Evolutionary conservation across 1,140 invertebrate genomes (phyloP).

Genomic region (Drosophila quadrilineata): DNA sequence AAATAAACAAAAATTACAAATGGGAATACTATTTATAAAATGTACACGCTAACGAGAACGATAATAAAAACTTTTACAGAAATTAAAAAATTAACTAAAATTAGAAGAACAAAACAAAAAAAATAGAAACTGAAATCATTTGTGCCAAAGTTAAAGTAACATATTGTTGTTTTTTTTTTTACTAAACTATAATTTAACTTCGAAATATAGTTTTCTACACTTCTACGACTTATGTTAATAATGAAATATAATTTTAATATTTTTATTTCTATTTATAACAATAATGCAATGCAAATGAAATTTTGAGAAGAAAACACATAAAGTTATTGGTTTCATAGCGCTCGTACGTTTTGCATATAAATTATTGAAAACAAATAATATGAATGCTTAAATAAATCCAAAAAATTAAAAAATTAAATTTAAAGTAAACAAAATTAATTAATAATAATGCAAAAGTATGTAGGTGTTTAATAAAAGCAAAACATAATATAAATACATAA

Average conservation of each 20-base stretch:
- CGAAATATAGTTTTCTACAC: too few relatives aligned
- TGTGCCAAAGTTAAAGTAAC: conserved; percentile 24
- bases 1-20: conserved; percentile 17
- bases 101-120: too few relatives aligned
- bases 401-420: conserved; percentile 60
- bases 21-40: conserved; percentile 63
- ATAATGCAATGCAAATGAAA: conserved; percentile 32
- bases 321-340: conserved; percentile 81
- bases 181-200: too few relatives aligned
- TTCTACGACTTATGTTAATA: not conserved
- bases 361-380: conserved; percentile 37
- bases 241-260: not conserved
- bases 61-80: conserved; percentile 75
- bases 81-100: conserved; percentile 34
- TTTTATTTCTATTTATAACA: conserved; percentile 24
- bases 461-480: conserved; percentile 72
- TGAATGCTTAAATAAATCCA: conserved; percentile 66
- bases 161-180: conserved; percentile 3
- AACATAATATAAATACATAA: conserved; percentile 46
- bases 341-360: conserved; percentile 80
- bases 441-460: conserved; percentile 60
- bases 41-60: conserved; percentile 73
- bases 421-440: conserved; percentile 54
- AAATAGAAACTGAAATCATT: conserved; percentile 23
- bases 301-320: conserved; percentile 58